A percentile compares a stretch with the other conserved stretches of the same genome.
phyloP scores from a whole-genome alignment of 2,797 vertebrate species.

The Poliocrania exsul region DNA sequence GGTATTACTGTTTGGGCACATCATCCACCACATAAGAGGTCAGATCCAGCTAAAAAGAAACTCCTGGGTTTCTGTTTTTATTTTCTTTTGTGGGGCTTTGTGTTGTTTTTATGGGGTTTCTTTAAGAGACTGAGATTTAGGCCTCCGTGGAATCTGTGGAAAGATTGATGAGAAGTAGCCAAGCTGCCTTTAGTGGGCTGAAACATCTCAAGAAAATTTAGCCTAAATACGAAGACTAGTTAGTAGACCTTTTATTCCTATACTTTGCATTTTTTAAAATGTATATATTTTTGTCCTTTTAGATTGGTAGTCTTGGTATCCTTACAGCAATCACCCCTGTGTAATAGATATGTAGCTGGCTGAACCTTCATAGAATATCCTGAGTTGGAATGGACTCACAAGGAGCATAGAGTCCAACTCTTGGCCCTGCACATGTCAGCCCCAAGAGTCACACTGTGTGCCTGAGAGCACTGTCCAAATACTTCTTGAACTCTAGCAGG shows the following conservation, averaged over 20 bases:
- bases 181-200: neutral
- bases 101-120: neutral
- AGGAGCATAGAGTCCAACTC: neutral
- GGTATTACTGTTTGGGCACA: neutral
- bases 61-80: neutral
- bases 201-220: neutral
- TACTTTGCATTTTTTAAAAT: neutral
- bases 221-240: neutral
- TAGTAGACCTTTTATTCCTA: neutral
- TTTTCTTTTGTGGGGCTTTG: neutral
- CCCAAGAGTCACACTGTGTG: neutral
- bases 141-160: neutral
- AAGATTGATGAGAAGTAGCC: neutral
- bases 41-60: neutral
- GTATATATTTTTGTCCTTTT: neutral
- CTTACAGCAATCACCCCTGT: neutral
- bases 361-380: neutral
- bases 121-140: neutral
- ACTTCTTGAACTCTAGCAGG: neutral
- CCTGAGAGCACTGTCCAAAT: neutral
- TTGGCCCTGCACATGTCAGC: neutral
- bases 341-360: neutral
- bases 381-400: neutral
- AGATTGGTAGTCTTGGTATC: neutral
- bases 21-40: rapidly evolving